phyloP scores from a whole-genome alignment of 2,888 invertebrate species.

The Leptinotarsa peninsularis region DNA sequence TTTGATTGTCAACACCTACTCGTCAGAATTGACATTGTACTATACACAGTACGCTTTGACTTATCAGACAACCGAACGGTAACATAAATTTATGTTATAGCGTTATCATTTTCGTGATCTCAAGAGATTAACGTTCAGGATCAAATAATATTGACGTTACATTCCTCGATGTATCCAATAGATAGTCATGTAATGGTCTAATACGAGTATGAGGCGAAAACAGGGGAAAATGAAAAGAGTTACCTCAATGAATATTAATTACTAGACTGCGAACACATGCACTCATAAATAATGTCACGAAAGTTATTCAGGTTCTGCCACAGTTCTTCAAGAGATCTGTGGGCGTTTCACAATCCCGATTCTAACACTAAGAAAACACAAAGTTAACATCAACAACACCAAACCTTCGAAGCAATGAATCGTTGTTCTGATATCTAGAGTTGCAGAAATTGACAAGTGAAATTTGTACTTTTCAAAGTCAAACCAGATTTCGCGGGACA shows the following conservation, averaged over 20 bases:
- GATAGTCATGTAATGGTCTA: neutral
- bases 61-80: no score
- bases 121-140: neutral
- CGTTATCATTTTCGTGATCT: neutral
- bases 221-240: neutral
- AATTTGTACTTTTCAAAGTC: slow-evolving; percentile 15
- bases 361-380: slow-evolving; percentile 35
- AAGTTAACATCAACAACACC: slow-evolving; percentile 18
- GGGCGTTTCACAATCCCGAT: slow-evolving; percentile 9
- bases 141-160: neutral
- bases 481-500: neutral
- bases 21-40: no score
- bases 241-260: slow-evolving; percentile 39
- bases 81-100: no score
- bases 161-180: neutral
- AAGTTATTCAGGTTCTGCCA: slow-evolving; percentile 4
- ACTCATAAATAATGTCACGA: slow-evolving; percentile 31
- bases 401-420: slow-evolving; percentile 32
- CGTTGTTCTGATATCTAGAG: slow-evolving; percentile 42
- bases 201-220: neutral
- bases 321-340: neutral
- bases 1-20: no score
- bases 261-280: slow-evolving; percentile 32
- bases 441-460: slow-evolving; percentile 43
- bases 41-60: no score